Evolutionary conservation across 2,888 invertebrate species (phyloP).

Genomic region (Tribolium freemani): DNA sequence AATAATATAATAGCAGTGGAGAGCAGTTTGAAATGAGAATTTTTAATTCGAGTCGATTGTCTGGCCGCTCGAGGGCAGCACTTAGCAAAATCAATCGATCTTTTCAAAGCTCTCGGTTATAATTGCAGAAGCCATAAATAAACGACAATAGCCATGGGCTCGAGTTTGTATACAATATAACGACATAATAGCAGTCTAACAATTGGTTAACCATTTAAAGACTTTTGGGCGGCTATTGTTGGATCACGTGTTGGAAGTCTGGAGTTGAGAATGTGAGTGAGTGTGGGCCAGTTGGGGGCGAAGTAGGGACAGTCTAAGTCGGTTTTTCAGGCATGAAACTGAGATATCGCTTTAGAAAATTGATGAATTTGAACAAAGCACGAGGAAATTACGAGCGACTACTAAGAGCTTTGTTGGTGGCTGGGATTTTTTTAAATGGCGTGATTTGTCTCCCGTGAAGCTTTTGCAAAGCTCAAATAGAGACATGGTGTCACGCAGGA

Average conservation of each 20-base stretch:
- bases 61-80: constrained; percentile 19
- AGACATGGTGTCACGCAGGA: constrained; percentile 53
- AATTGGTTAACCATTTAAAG: constrained; percentile 60
- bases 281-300: background rate
- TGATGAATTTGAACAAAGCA: constrained; percentile 31
- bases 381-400: constrained; percentile 25
- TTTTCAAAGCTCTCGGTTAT: constrained; percentile 48
- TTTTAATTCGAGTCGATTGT: constrained; percentile 26
- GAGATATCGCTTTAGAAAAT: constrained; percentile 41
- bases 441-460: constrained; percentile 41
- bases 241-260: constrained; percentile 55
- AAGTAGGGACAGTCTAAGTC: background rate
- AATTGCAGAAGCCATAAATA: constrained; percentile 54
- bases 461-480: constrained; percentile 49
- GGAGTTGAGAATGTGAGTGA: constrained; percentile 44
- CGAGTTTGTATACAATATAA: constrained; percentile 59
- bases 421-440: constrained; percentile 45
- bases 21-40: background rate
- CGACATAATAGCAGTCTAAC: constrained; percentile 58
- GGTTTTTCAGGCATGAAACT: constrained; percentile 26
- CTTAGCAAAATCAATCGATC: constrained; percentile 39
- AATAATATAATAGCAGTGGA: constrained; percentile 31
- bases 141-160: constrained; percentile 49
- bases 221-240: constrained; percentile 55
- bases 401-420: constrained; percentile 5